Percentiles rank a stretch among this genome's conserved stretches.
phyloP scores from a whole-genome alignment of 2,113 vertebrate species.

The Tragelaphus scriptus region DNA sequence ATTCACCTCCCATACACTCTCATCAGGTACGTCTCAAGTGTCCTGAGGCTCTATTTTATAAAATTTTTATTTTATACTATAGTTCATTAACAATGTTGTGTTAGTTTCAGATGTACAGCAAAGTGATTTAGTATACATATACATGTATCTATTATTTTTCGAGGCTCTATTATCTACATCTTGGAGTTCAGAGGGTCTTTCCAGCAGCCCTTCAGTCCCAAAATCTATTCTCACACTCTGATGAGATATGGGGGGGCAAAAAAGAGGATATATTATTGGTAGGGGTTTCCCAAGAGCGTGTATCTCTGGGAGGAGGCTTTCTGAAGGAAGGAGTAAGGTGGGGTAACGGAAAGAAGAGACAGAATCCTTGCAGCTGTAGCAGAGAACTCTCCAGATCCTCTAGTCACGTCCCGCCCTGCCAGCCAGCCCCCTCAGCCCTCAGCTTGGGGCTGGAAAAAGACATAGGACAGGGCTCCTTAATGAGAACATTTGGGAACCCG shows the following conservation, averaged over 20 bases:
- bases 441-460: slow-evolving; percentile 50
- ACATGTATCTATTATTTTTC: background rate
- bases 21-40: background rate
- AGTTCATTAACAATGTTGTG: background rate
- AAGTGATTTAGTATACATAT: background rate
- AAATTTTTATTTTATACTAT: background rate
- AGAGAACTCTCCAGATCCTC: slow-evolving; percentile 18
- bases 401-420: slow-evolving; percentile 8
- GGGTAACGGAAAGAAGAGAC: background rate
- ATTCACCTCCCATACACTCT: background rate
- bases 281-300: background rate
- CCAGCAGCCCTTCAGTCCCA: background rate
- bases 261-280: background rate
- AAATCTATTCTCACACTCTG: background rate
- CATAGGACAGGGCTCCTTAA: slow-evolving; percentile 64
- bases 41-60: background rate
- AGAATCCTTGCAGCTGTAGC: background rate
- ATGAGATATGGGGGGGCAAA: background rate
- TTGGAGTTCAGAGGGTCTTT: background rate
- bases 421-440: slow-evolving; percentile 2
- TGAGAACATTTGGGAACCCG: slow-evolving; percentile 71
- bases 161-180: background rate
- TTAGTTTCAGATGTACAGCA: background rate
- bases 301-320: background rate
- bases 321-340: background rate